Base-by-base conservation (phyloP, 1,140 invertebrate genomes). In the Rhopalosiphum maidis region DNA sequence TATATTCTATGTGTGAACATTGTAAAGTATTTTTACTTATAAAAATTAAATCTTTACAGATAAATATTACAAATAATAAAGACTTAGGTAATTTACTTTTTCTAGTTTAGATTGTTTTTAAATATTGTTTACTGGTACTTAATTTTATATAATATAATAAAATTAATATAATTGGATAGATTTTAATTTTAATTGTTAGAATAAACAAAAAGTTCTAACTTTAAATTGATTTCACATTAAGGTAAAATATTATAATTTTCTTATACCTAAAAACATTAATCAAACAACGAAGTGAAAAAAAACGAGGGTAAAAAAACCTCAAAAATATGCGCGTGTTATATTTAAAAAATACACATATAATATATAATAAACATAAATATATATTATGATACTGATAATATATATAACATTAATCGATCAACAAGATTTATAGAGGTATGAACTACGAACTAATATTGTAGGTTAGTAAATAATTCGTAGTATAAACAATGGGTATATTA, bases 401-500 rank as follows among this genome's bases (percentile, higher is more conserved):
- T 41, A 30, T 37, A 87, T 25, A 43, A 85, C 15, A 85, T 30
- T 41, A 41, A 77, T 77, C 8, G 23, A 25, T 5, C 9, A 41
- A 85, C 83, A 86, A 86, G 85, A 86, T 43, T 43, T 30, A 86
- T 86, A 86, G 60, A 77, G 30, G 30, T 77, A 77, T 43, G 22
- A 86, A 86, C 43, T 18, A 46, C 4, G 11, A 86, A 86, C 41
- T 30, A 86, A 86, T 46, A 46, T n/a, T 86, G 11, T 68, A 77
- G 30, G 60, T 86, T 46, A n/a, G 85, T 86, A 46, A 86, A 86
- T 86, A 86, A 86, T 86, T 86, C 85, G 85, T 54, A 54, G 21
- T 5, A 54, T 89, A 89, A 89, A 89, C 87, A 89, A 89, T 51
- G 21, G 48, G n/a, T 48, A 35, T 89, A 54, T 54, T 46, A 89